These are phyloP conservation scores for Galeopsomyia nigrocyanea DNA, from an alignment of 2,888 invertebrate species.

Conservation along the genomic window DNA sequence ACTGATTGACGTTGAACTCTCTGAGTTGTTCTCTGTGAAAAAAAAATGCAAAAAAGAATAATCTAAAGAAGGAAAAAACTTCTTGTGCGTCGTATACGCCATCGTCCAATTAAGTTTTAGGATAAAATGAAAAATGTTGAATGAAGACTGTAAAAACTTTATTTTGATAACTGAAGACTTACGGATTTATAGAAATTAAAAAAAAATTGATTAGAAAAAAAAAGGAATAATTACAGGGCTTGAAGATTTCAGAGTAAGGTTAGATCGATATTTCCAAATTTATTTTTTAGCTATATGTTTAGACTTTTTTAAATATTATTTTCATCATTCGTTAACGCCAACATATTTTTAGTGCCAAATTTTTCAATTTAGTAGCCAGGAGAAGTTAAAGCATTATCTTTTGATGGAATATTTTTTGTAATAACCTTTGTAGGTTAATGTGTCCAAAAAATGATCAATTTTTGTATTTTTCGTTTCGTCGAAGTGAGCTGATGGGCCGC, in stretches of 20 bases:
- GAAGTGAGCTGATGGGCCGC: constrained; percentile 37
- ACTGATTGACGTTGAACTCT: constrained; percentile 52
- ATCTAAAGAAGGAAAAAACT: constrained; percentile 54
- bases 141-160: constrained; percentile 65
- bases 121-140: constrained; percentile 62
- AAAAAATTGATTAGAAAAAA: constrained; percentile 49
- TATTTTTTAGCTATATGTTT: constrained; percentile 16
- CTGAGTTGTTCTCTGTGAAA: constrained; percentile 58
- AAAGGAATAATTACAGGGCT: constrained; percentile 48
- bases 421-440: constrained; percentile 26
- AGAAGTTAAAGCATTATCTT: constrained; percentile 28
- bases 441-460: constrained; percentile 23
- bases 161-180: constrained; percentile 62
- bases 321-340: no score
- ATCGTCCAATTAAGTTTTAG: constrained; percentile 67
- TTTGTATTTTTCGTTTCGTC: constrained; percentile 37
- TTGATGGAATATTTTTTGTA: constrained; percentile 15
- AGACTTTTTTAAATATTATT: not conserved
- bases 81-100: constrained; percentile 65
- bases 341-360: no score
- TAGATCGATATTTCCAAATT: constrained; percentile 14
- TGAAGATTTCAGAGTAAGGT: constrained; percentile 46
- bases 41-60: constrained; percentile 37
- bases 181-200: constrained; percentile 62
- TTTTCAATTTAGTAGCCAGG: not conserved